Base-by-base conservation (phyloP, 1,140 invertebrate species). In the Drosophila truncata region DNA sequence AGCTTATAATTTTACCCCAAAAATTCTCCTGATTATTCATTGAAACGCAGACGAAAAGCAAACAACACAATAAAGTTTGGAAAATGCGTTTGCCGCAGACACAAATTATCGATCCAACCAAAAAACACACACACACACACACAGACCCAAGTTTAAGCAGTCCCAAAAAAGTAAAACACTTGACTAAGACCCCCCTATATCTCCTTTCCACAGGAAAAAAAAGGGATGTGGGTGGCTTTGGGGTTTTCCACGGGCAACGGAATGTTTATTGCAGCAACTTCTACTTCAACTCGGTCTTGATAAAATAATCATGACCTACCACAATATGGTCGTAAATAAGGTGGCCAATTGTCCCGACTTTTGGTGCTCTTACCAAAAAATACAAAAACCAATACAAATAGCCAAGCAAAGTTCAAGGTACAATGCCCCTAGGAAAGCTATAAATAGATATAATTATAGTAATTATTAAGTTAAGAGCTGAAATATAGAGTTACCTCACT, bases 281-380 rank as follows among this genome's bases (percentile, higher is more conserved):
- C 31, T 25, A 20, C 60, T 67, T 47, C 42, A 58, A 60, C 55
- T 83, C 74, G 44, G 78, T 63, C 76, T 83, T 84, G 64, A 80
- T 83, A 83, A 77, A 84, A 77, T 80, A 83, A 72, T 84, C 81
- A 76, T 84, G 81, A 83, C 81, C 81, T 83, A 80, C 58, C 81
- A 64, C 81, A 83, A 83, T 80, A 71, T 44, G 33, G 54, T 62
- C 69, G 77, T 67, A 76, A 80, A 76, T 76, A 84, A 84, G 61
- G 55, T 65, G 62, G 39, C 52, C 64, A 61, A 60, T 54, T 61
- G 50, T 65, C 18, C 20, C 23, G 31, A 25, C 27, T 37, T 37
- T 37, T 37, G 14, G 10, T 35, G 16, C 3, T 29, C 5, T 23
- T 52, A 20, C 18, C 49, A 4, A 47, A 50, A 46, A 35, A 20